A percentile compares a stretch with the other conserved stretches of the same genome.
Conservation (phyloP, 1,140 invertebrate species). For the Meloidogyne hapla region DNA sequence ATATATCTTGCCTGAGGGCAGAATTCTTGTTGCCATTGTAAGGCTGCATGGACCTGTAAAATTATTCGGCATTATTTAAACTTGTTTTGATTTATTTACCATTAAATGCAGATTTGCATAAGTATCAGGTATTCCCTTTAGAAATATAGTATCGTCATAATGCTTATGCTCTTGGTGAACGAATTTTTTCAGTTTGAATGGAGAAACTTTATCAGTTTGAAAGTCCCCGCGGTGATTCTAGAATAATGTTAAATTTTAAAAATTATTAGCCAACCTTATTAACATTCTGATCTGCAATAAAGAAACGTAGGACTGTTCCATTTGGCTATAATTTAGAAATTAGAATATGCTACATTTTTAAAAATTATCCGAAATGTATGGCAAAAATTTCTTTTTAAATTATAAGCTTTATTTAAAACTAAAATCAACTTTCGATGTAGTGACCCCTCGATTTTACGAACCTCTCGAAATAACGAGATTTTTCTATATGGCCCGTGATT, state of each 20-base stretch:
- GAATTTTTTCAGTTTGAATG: not conserved
- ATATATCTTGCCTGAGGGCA: slow-evolving; percentile 29
- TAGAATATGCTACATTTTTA: not conserved
- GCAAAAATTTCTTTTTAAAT: no score
- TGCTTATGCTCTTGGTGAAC: not conserved
- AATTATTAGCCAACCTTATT: not conserved
- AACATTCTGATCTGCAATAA: not conserved
- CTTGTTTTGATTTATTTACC: not conserved
- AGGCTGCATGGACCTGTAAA: slow-evolving; percentile 28
- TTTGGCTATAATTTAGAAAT: slow-evolving; percentile 9
- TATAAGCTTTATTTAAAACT: no score
- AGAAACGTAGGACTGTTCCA: slow-evolving; percentile 8
- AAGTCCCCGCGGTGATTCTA: not conserved
- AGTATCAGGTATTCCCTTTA: slow-evolving; percentile 12
- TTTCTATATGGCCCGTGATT: no score
- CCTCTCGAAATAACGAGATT: no score
- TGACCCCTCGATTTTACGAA: no score
- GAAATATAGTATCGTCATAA: not conserved
- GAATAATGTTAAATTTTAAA: no score
- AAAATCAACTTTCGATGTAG: no score
- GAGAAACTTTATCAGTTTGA: not conserved
- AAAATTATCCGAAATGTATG: no score
- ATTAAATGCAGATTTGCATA: not conserved
- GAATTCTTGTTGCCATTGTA: slow-evolving; percentile 35
- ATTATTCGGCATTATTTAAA: no score